Evolutionary conservation across 1,140 invertebrate genomes (phyloP).

Genomic region (Aphelenchoides fujianensis): DNA sequence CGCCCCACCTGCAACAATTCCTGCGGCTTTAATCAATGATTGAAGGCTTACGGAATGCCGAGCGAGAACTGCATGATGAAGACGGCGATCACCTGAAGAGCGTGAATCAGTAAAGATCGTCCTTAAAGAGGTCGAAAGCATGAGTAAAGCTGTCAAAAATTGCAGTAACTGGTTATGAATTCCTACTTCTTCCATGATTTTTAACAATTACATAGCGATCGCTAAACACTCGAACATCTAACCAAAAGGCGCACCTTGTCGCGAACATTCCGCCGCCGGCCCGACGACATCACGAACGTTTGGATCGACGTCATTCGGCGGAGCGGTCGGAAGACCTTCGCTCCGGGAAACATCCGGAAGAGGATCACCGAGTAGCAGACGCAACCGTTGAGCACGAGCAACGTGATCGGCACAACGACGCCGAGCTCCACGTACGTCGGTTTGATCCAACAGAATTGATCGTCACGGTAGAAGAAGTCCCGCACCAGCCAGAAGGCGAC

Average conservation of each 20-base stretch:
- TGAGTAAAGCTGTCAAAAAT: no score
- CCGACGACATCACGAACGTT: neutral
- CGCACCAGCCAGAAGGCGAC: neutral
- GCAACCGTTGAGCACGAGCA: neutral
- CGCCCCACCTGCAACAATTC: constrained; percentile 36
- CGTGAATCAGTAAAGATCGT: no score
- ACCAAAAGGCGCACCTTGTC: no score
- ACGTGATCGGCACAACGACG: constrained; percentile 12
- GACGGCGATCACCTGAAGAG: constrained; percentile 8
- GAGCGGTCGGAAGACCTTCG: neutral
- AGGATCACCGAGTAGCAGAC: constrained; percentile 15
- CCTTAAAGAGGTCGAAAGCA: no score
- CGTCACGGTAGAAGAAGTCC: constrained; percentile 18
- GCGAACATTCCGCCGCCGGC: neutral
- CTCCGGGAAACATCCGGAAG: constrained; percentile 15
- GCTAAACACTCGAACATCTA: no score
- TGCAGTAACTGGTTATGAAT: no score
- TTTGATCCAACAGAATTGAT: constrained; percentile 21
- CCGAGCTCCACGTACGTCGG: constrained; percentile 4
- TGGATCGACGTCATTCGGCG: neutral
- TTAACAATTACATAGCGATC: no score
- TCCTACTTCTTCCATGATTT: no score
- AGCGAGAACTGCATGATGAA: constrained; percentile 26
- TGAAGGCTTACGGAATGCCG: constrained; percentile 30
- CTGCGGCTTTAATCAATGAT: no score